phyloP scores from a whole-genome alignment of 2,888 invertebrate genomes.

The Philhelius pedissequus region DNA sequence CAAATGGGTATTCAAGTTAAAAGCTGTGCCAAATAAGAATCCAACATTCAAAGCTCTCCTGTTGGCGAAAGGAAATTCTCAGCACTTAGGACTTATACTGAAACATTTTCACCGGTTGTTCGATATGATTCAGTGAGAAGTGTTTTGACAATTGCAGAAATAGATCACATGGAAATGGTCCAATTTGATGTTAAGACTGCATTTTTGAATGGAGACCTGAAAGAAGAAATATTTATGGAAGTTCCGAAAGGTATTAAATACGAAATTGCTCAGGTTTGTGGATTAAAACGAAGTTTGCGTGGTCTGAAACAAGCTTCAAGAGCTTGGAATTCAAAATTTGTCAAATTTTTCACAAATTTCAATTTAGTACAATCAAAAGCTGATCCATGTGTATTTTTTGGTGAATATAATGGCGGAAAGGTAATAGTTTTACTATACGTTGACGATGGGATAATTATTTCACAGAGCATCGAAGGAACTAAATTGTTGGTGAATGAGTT shows the following conservation, averaged over 20 bases:
- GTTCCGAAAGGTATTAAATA: background rate
- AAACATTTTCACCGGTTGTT: background rate
- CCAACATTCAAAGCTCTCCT: background rate
- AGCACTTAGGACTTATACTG: background rate
- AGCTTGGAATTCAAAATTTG: background rate
- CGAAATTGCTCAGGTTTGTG: background rate
- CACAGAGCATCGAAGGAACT: background rate
- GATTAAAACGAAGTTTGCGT: background rate
- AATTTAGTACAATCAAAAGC: background rate
- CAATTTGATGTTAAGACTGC: background rate
- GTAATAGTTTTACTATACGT: background rate
- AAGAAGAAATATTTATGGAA: background rate
- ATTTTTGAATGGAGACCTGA: background rate
- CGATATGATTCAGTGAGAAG: background rate
- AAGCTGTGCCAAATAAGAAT: background rate
- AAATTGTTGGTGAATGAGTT: background rate
- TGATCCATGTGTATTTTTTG: background rate
- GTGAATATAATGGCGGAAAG: background rate
- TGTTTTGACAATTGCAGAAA: background rate
- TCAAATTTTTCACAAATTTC: background rate
- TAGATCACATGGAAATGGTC: background rate
- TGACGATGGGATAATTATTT: background rate
- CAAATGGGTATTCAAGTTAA: background rate
- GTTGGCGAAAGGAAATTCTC: background rate
- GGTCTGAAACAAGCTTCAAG: background rate